Evolutionary conservation across 2,888 invertebrate genomes (phyloP), one percentile per base, ranked within the genome.

Genomic region (Ptilodon capucinus): DNA sequence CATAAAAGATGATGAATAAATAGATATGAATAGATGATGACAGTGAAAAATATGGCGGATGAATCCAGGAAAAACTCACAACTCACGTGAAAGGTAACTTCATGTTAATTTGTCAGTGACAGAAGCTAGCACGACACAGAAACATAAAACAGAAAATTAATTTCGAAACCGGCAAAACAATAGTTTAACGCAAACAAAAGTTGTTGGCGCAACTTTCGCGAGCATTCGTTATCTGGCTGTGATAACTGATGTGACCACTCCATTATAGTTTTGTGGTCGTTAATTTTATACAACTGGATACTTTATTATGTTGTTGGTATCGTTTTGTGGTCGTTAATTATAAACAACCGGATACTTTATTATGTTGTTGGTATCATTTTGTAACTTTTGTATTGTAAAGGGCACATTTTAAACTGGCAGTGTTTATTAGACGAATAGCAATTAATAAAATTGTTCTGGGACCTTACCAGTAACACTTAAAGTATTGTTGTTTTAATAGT

Each of bases 171-270:
- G 11, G 3, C 42, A 25, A 16, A 46, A 46, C 38, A 32, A 42
- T 42, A 42, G 38, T 30, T 28, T n/a, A n/a, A 21, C 30, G 36
- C n/a, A 17, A 38, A 19, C 32, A 4, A 30, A 36, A 46, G n/a
- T 46, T 46, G 32, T 39, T n/a, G n/a, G n/a, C 14, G 28, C 46
- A 38, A 42, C 28, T 46, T 28, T n/a, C 4, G n/a, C n/a, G 28
- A 4, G 28, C 28, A n/a, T 28, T n/a, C 28, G n/a, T 28, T 28
- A 28, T 28, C 28, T 28, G n/a, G 11, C n/a, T 11, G 28, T 28
- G 28, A n/a, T n/a, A 28, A 28, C 28, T n/a, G 28, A 28, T 28
- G n/a, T 28, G 28, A 4, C 28, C 11, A 28, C 28, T 28, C n/a
- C 28, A 28, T 28, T 28, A n/a, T 28, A 28, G 28, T 28, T 11